phyloP scores from a whole-genome alignment of 1,140 invertebrate species.

The Bilobella aurantiaca region DNA sequence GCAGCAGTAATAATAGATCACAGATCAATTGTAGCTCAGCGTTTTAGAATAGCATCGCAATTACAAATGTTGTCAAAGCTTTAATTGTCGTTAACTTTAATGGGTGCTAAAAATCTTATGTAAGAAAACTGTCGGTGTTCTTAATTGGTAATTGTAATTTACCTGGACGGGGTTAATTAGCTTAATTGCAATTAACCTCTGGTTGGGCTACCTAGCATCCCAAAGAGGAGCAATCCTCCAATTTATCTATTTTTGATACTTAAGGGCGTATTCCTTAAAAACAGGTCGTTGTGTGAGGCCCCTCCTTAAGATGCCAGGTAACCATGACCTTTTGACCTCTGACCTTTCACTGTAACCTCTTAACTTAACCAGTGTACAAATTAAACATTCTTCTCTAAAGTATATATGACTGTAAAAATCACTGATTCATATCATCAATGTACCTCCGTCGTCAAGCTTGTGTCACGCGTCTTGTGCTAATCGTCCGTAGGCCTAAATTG shows the following conservation, averaged over 20 bases:
- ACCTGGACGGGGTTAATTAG: background rate
- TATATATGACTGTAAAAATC: background rate
- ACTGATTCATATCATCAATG: constrained; percentile 27
- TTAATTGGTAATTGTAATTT: no score
- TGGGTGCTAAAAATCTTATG: no score
- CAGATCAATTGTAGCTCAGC: no score
- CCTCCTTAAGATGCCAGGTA: constrained; percentile 17
- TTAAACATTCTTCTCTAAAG: background rate
- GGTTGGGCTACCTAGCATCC: constrained; percentile 2
- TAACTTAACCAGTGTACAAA: no score
- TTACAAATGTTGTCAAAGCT: no score
- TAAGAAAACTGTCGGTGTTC: no score
- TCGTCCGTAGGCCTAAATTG: no score
- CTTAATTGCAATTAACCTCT: background rate
- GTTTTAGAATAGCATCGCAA: no score
- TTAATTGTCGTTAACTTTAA: no score
- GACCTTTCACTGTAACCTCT: no score
- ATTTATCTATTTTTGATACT: constrained; percentile 31
- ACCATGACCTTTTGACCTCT: background rate
- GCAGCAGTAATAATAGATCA: no score
- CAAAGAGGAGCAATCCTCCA: background rate
- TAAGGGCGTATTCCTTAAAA: constrained; percentile 29
- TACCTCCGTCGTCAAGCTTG: constrained; percentile 15
- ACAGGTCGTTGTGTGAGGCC: constrained; percentile 26
- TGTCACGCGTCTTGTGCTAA: no score